Base-by-base conservation (phyloP, 2,113 vertebrate species). In the Alaudala cheleensis region DNA sequence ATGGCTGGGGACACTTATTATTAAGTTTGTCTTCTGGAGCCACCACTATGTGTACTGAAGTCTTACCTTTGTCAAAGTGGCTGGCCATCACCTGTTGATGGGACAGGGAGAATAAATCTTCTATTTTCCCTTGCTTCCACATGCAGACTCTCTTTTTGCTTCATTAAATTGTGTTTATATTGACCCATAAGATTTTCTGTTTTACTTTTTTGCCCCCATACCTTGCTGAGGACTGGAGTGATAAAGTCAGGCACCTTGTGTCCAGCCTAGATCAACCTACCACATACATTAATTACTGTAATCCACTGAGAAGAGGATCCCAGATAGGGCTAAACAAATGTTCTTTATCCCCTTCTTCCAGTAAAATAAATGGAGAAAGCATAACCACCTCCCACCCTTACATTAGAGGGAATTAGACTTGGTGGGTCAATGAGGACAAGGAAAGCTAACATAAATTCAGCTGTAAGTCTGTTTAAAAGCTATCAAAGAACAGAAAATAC, bases 391-490 rank as follows among this genome's bases (percentile, higher is more conserved):
- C 20, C 16, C 14, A 61, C 4, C 5, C 37, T 6, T 26, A 47
- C 21, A 19, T 24, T 47, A 39, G 15, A 64, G 10, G 12, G 19
- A 81, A 87, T 53, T 49, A 50, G 21, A 12, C 21, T 37, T 11
- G 3, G 14, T 0, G 0, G 31, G 26, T 7, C 5, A 2, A 26
- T 8, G 6, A 37, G 16, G 13, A 20, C 33, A 51, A 14, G 10
- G 3, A 60, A 23, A 45, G 19, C 18, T 42, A n/a, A 25, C 10
- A 34, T 37, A 65, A 82, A 80, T 31, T 9, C 19, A 86, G 31
- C 10, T 26, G 9, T 42, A 72, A 77, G 10, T 39, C 39, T 61
- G 9, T 40, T 57, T 12, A 37, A 33, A 83, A 47, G 24, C 5
- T 66, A 50, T 64, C 9, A 82, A 50, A 74, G 19, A 21, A 31